Conservation (phyloP, 53 echinoderm and acorn worm genomes). For the Echinarachnius parma region DNA sequence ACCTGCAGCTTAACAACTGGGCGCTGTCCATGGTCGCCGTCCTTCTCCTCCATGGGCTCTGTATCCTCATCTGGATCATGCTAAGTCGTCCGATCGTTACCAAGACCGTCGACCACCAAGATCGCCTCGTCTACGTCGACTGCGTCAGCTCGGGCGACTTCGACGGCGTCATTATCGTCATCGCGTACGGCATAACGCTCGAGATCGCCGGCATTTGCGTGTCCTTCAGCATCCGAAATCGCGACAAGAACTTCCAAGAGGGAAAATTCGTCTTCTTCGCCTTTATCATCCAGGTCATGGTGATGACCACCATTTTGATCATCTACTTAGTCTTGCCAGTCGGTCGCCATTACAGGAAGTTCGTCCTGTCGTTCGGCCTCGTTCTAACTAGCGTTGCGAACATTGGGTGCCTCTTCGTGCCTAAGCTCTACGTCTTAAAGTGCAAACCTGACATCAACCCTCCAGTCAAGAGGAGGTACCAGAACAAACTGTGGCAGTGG, state of each 20-base stretch:
- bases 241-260: conserved; percentile 74
- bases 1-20: conserved; percentile 32
- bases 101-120: conserved; percentile 24
- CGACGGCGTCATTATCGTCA: conserved; percentile 49
- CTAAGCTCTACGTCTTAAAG: conserved; percentile 74
- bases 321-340: conserved; percentile 49
- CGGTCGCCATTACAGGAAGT: conserved; percentile 54
- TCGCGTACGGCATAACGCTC: conserved; percentile 45
- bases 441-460: conserved; percentile 67
- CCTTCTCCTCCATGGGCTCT: conserved; percentile 30
- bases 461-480: conserved; percentile 33
- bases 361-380: conserved; percentile 55
- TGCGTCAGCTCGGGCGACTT: conserved; percentile 53
- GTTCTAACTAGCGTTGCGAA: conserved; percentile 44
- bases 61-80: conserved; percentile 52
- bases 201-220: conserved; percentile 45
- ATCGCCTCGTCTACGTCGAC: conserved; percentile 51
- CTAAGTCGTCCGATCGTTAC: conserved; percentile 48
- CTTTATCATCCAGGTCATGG: conserved; percentile 76
- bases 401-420: conserved; percentile 66
- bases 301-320: conserved; percentile 57
- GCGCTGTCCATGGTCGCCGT: conserved; percentile 30
- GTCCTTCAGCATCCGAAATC: conserved; percentile 45
- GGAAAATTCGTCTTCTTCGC: conserved; percentile 85
- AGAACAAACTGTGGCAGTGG: conserved; percentile 50